Evolutionary conservation across 2,797 vertebrate species (phyloP).

Genomic region (Hozukius guyotensis): DNA sequence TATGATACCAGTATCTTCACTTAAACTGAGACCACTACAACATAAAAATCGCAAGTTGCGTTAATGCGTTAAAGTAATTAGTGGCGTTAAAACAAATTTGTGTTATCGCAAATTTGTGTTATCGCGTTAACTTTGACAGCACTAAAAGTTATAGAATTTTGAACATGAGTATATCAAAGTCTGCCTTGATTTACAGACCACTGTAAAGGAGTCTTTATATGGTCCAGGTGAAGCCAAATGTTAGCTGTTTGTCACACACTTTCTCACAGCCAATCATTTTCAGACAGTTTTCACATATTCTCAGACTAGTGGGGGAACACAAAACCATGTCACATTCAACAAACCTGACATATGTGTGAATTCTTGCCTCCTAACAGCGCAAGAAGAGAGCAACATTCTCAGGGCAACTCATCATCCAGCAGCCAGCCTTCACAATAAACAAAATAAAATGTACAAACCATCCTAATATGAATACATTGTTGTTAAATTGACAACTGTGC

Average conservation of each 20-base stretch:
- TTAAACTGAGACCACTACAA: no score
- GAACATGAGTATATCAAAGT: neutral
- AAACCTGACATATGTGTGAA: constrained; percentile 8
- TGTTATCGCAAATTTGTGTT: no score
- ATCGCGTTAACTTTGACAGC: no score
- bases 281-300: constrained; percentile 27
- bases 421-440: neutral
- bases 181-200: neutral
- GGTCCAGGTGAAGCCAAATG: neutral
- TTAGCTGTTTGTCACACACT: neutral
- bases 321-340: constrained; percentile 3
- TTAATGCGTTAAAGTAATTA: no score
- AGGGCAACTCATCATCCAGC: neutral
- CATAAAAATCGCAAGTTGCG: no score
- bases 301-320: constrained; percentile 20
- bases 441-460: neutral
- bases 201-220: neutral
- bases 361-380: neutral
- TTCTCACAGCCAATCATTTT: constrained; percentile 12
- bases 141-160: neutral
- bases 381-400: neutral
- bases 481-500: neutral
- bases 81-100: no score
- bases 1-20: no score
- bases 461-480: no score